These are phyloP conservation scores for Helarctos malayanus DNA, from an alignment of 2,797 vertebrate genomes.

Conservation along the genomic window DNA sequence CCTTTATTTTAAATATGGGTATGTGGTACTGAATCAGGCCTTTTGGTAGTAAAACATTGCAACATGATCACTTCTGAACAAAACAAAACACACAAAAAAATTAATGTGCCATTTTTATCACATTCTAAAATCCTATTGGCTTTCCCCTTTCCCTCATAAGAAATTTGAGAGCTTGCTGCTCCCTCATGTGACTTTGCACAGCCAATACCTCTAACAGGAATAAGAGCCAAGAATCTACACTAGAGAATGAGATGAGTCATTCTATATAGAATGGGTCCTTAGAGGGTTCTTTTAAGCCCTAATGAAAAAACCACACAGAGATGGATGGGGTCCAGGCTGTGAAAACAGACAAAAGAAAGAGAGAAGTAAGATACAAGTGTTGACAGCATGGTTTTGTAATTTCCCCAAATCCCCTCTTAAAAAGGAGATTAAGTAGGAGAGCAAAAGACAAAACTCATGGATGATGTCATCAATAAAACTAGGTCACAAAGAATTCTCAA, in stretches of 20 bases:
- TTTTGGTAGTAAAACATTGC: slow-evolving; percentile 61
- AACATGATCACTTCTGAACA: slow-evolving; percentile 75
- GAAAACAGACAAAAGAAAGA: background rate
- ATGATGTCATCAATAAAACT: background rate
- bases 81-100: slow-evolving; percentile 85
- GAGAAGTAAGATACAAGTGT: background rate
- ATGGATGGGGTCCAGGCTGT: background rate
- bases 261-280: slow-evolving; percentile 80
- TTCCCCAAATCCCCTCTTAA: background rate
- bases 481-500: background rate
- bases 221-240: slow-evolving; percentile 84
- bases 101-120: slow-evolving; percentile 75
- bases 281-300: slow-evolving; percentile 83
- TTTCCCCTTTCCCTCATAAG: slow-evolving; percentile 81
- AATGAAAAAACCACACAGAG: slow-evolving; percentile 19
- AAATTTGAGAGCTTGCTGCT: slow-evolving; percentile 79
- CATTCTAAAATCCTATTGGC: slow-evolving; percentile 77
- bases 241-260: slow-evolving; percentile 82
- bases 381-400: background rate
- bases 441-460: background rate
- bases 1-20: slow-evolving; percentile 61
- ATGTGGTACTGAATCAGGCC: background rate
- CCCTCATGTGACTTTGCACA: slow-evolving; percentile 83
- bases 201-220: slow-evolving; percentile 84
- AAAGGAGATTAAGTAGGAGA: background rate